A percentile compares a stretch with the other conserved stretches of the same genome.
These are phyloP conservation scores for Steinernema hermaphroditum DNA, from an alignment of 2,888 invertebrate genomes.

Conservation along the genomic window DNA sequence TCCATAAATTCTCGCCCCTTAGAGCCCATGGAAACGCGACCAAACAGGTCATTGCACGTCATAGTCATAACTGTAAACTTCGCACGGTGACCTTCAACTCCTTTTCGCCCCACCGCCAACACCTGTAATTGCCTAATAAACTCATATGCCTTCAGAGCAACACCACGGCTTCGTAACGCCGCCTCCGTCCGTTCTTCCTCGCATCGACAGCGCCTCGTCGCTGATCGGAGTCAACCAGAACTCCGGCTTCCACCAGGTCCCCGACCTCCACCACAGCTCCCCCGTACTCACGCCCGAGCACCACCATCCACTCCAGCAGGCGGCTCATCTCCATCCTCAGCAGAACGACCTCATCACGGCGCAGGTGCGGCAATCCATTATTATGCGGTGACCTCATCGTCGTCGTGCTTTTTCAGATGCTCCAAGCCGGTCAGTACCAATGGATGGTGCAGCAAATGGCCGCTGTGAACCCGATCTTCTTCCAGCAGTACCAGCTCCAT, in stretches of 20 bases:
- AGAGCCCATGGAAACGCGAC: no score
- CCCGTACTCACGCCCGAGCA: conserved; percentile 11
- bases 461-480: neutral
- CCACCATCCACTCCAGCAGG: neutral
- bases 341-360: neutral
- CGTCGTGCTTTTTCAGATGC: neutral
- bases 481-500: conserved; percentile 7
- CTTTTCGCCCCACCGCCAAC: no score
- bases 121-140: neutral
- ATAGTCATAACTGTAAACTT: no score
- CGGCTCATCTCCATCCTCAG: neutral
- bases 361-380: neutral
- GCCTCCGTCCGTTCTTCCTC: conserved; percentile 4
- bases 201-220: conserved; percentile 24
- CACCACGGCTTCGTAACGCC: conserved; percentile 21
- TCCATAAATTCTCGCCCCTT: no score
- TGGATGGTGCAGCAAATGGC: neutral
- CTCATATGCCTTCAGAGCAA: neutral
- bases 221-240: neutral
- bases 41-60: no score
- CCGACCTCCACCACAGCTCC: conserved; percentile 8
- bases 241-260: conserved; percentile 8
- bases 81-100: no score
- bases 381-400: conserved; percentile 11
- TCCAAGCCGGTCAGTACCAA: neutral